phyloP scores from a whole-genome alignment of 2,888 invertebrate species.

The Ennomos fuscantarius region DNA sequence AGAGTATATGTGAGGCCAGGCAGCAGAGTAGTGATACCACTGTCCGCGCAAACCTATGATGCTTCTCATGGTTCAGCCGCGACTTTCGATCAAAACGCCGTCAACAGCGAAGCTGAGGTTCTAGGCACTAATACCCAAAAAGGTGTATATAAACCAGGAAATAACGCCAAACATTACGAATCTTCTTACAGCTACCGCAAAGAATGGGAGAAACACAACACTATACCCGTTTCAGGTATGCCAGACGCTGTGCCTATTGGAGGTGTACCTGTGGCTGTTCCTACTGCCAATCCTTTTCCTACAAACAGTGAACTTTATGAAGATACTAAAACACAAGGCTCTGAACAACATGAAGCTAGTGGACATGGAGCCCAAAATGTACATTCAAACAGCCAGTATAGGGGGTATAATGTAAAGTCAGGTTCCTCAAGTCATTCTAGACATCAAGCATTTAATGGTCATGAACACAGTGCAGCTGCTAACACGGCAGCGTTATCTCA shows the following conservation, averaged over 20 bases:
- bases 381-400: constrained; percentile 45
- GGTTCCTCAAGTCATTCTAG: constrained; percentile 54
- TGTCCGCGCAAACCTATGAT: constrained; percentile 59
- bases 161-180: constrained; percentile 65
- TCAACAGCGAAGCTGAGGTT: constrained; percentile 62
- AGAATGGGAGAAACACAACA: constrained; percentile 76
- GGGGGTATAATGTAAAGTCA: constrained; percentile 55
- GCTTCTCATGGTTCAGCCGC: constrained; percentile 42
- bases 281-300: constrained; percentile 57
- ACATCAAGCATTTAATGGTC: constrained; percentile 52
- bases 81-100: constrained; percentile 53
- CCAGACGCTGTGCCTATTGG: constrained; percentile 52
- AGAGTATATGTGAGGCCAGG: constrained; percentile 69
- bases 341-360: constrained; percentile 43
- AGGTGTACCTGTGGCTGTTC: constrained; percentile 42
- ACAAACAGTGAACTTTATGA: constrained; percentile 66
- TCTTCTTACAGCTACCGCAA: constrained; percentile 74
- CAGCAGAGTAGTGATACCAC: constrained; percentile 61
- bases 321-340: constrained; percentile 49
- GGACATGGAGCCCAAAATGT: constrained; percentile 48
- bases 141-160: constrained; percentile 46
- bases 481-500: constrained; percentile 25
- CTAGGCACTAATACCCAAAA: constrained; percentile 47
- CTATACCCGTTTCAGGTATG: constrained; percentile 48
- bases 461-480: constrained; percentile 42